Conservation (phyloP, 1,140 invertebrate genomes). For the Micrasema longulum region DNA sequence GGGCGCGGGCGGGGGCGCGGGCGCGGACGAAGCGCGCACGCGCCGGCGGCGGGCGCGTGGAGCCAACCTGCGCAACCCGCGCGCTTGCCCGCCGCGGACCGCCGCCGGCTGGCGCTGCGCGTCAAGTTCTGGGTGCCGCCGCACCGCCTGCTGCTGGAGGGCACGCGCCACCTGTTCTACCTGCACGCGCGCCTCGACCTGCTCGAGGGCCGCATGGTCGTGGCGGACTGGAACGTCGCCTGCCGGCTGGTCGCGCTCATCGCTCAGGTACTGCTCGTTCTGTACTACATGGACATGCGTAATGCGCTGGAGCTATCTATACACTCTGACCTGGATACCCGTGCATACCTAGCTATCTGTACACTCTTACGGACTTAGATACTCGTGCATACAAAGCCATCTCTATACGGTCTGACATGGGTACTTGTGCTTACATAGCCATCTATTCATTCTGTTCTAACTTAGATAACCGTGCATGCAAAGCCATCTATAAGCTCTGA, state of each 20-base stretch:
- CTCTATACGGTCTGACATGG: no score
- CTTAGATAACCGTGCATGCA: no score
- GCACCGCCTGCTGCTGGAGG: slow-evolving; percentile 85
- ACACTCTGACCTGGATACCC: no score
- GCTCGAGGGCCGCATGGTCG: slow-evolving; percentile 76
- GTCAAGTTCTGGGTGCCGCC: slow-evolving; percentile 93
- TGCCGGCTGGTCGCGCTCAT: slow-evolving; percentile 81
- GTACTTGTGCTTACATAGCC: no score
- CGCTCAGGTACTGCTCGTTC: slow-evolving; percentile 68
- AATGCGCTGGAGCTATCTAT: no score
- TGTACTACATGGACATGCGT: no score
- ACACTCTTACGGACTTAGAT: no score
- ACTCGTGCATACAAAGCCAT: no score
- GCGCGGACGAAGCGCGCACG: slow-evolving; percentile 51
- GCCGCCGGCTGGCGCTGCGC: slow-evolving; percentile 71
- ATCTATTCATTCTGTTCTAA: no score
- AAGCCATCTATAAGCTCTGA: no score
- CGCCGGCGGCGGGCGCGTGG: slow-evolving; percentile 78
- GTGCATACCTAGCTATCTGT: no score
- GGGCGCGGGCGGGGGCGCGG: slow-evolving; percentile 25
- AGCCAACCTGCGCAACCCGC: slow-evolving; percentile 86
- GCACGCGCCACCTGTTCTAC: slow-evolving; percentile 87
- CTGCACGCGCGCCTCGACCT: slow-evolving; percentile 82
- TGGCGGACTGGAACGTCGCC: slow-evolving; percentile 76
- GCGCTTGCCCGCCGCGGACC: slow-evolving; percentile 75